Evolutionary conservation across 2,797 vertebrate genomes (phyloP), one percentile per base, ranked within the genome.

Genomic region (Bovichtus variegatus): DNA sequence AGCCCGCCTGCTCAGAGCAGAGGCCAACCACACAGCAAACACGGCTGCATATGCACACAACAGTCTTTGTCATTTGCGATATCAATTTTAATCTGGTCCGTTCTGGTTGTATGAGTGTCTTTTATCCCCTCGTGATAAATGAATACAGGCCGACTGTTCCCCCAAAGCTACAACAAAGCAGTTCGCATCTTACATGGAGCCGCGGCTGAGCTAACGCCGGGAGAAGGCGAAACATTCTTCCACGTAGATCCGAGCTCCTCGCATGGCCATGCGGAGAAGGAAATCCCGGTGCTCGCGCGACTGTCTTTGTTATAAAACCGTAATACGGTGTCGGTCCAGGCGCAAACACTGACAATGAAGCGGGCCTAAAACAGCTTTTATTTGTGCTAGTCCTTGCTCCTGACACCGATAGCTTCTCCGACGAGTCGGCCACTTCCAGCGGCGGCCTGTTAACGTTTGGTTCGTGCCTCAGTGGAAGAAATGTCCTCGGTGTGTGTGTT

Each of bases 161-260:
- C 23, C 15, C 29, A 23, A 3, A 80, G 62, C 57, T 38, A 13
- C 60, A 44, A 71, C 68, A 84, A 74, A 75, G 62, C 36, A 36
- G n/a, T 6, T 46, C 13, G 0, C 40, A 16, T 63, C 93, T 94
- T 93, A 94, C 93, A 94, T 94, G 70, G 74, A 87, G 82, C 82
- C 58, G 74, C 65, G 57, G 85, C 69, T 3, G 71, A 82, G 89
- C 90, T 93, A 92, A 62, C 82, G 73, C 78, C 82, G 62, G 76
- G 74, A 76, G 62, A 59, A 54, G 75, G 73, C 76, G 65, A 38
- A 27, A 34, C 91, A 91, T 93, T 90, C 78, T 71, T 70, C 83
- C 23, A 50, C 74, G 70, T 29, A 78, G 71, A 76, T 6, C 80
- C 83, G 82, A 43, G 69, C 69, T 76, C 67, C 74, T 80, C 69